A percentile compares a stretch with the other conserved stretches of the same genome.
These are phyloP conservation scores for Cebus imitator DNA, from an alignment of 2,113 vertebrate genomes.

Conservation along the genomic window DNA sequence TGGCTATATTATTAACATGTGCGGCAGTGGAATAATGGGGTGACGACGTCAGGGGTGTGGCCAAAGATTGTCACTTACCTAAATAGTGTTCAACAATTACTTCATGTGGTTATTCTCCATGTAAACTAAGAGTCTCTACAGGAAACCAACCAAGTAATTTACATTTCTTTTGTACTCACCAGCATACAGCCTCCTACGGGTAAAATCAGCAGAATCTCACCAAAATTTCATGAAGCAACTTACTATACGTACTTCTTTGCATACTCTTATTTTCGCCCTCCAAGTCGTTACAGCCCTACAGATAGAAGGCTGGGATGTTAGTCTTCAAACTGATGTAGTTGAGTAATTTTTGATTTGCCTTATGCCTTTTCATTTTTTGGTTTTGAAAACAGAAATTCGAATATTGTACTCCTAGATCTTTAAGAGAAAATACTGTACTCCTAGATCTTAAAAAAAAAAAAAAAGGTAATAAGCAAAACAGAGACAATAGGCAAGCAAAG, in stretches of 20 bases:
- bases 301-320: not conserved
- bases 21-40: not conserved
- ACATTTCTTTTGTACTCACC: not conserved
- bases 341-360: not conserved
- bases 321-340: not conserved
- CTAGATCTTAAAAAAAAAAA: not conserved
- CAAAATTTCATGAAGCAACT: not conserved
- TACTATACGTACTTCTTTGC: not conserved
- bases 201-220: not conserved
- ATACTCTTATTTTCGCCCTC: not conserved
- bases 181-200: not conserved
- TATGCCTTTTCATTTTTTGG: not conserved
- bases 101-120: not conserved
- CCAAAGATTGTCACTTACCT: not conserved
- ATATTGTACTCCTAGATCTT: not conserved
- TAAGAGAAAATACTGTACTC: not conserved
- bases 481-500: not conserved
- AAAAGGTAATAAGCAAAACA: not conserved
- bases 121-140: not conserved
- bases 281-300: not conserved
- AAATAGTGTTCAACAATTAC: not conserved
- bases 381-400: not conserved
- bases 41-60: not conserved
- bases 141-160: not conserved
- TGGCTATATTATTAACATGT: not conserved